phyloP scores from a whole-genome alignment of 2,888 invertebrate species.

The Rotaria magnacalcarata region DNA sequence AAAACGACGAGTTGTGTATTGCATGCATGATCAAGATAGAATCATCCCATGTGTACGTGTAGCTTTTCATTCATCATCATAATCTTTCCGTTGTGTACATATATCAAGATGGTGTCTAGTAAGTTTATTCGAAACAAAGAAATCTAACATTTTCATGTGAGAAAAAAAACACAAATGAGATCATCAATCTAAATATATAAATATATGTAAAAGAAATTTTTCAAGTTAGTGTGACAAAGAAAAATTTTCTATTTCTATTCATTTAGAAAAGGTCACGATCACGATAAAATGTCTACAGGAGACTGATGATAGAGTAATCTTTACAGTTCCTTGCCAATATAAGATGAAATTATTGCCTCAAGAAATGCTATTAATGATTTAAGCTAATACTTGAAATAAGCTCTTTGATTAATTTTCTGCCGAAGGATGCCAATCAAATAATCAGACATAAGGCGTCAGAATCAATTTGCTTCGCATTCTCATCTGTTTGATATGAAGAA shows the following conservation, averaged over 20 bases:
- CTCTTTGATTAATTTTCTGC: no score
- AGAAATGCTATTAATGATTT: no score
- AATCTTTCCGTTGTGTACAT: not conserved
- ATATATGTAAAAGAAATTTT: not conserved
- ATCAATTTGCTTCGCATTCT: slow-evolving; percentile 4
- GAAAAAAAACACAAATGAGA: not conserved
- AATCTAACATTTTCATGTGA: slow-evolving; percentile 26
- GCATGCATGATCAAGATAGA: not conserved
- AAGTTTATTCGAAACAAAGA: not conserved
- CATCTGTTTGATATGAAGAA: not conserved
- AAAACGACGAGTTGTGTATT: not conserved
- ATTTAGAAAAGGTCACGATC: slow-evolving; percentile 20
- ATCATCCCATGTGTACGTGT: slow-evolving; percentile 1
- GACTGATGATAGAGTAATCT: slow-evolving; percentile 24
- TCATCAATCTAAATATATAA: not conserved
- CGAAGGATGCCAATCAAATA: no score
- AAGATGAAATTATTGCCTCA: not conserved
- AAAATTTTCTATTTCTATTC: not conserved
- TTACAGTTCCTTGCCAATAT: not conserved
- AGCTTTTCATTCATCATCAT: slow-evolving; percentile 18
- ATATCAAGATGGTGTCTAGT: slow-evolving; percentile 18
- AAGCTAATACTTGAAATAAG: no score
- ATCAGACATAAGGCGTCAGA: not conserved
- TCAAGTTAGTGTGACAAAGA: not conserved
- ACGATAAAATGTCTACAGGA: not conserved